phyloP scores from a whole-genome alignment of 2,113 vertebrate genomes.

The Phodopus roborovskii region DNA sequence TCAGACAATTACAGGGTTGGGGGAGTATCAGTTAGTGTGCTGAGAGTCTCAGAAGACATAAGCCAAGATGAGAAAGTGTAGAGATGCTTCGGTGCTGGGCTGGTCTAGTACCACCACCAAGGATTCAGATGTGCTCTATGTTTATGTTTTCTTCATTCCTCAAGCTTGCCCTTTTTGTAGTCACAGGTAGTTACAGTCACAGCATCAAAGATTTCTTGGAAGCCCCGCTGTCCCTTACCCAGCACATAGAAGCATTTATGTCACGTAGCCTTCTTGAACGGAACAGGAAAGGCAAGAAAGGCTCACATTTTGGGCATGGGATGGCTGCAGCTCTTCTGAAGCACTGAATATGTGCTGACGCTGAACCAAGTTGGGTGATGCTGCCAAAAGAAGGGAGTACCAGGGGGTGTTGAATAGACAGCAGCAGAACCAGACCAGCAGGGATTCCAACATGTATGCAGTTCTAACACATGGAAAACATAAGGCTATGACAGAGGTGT shows the following conservation, averaged over 20 bases:
- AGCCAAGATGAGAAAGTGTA: neutral
- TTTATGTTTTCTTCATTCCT: rapidly evolving
- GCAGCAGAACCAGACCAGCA: neutral
- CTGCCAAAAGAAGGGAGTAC: neutral
- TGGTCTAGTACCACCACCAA: neutral
- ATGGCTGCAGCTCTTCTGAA: neutral
- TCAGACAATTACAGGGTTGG: neutral
- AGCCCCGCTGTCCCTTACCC: rapidly evolving
- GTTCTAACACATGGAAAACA: neutral
- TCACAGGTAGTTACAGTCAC: neutral
- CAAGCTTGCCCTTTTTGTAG: neutral
- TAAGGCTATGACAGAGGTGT: neutral
- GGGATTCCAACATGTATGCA: neutral
- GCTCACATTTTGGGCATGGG: rapidly evolving
- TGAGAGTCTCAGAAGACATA: neutral
- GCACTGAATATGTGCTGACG: neutral
- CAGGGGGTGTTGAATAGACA: neutral
- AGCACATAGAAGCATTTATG: neutral
- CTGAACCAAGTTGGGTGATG: neutral
- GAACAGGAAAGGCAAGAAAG: neutral
- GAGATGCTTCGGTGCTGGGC: neutral
- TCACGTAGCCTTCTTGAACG: too few species aligned
- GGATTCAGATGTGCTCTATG: neutral
- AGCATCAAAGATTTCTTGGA: neutral
- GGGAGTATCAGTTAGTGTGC: rapidly evolving